Conservation (phyloP, 2,888 invertebrate species). For the Clepsis dumicolana region DNA sequence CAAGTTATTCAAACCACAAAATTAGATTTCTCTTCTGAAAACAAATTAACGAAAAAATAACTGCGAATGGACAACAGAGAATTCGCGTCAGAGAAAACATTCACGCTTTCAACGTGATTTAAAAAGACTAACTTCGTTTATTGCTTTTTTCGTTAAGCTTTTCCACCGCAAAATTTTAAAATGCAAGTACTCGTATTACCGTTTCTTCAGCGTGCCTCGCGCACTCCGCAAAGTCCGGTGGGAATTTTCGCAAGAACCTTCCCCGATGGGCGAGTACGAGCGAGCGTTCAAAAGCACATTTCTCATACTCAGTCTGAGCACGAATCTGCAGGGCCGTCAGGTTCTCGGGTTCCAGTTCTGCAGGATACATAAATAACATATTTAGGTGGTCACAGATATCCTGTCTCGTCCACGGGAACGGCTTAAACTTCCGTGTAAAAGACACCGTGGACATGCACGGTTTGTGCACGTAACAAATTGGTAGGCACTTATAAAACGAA, state of each 20-base stretch:
- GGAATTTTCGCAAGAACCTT: constrained; percentile 60
- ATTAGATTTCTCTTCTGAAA: too few species aligned
- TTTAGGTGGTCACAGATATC: too few species aligned
- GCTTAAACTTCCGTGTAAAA: too few species aligned
- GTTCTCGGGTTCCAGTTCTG: constrained; percentile 76
- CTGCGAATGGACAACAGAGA: neutral
- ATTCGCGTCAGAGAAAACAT: neutral
- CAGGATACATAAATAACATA: too few species aligned
- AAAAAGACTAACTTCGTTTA: neutral
- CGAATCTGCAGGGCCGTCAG: constrained; percentile 73
- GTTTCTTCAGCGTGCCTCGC: constrained; percentile 77
- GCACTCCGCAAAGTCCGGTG: constrained; percentile 75
- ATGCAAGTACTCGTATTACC: constrained; percentile 57
- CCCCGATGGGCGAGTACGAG: constrained; percentile 71
- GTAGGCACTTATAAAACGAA: too few species aligned
- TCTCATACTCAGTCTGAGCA: constrained; percentile 77
- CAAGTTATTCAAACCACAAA: too few species aligned
- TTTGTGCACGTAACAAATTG: too few species aligned
- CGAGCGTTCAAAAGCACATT: constrained; percentile 74
- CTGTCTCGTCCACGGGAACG: too few species aligned
- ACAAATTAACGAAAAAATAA: neutral
- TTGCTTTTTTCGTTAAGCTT: neutral
- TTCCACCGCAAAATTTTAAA: neutral
- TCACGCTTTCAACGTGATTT: neutral
- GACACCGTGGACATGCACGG: too few species aligned